These are phyloP conservation scores for Galeopsomyia nigrocyanea DNA, from an alignment of 2,888 invertebrate species.

Conservation along the genomic window DNA sequence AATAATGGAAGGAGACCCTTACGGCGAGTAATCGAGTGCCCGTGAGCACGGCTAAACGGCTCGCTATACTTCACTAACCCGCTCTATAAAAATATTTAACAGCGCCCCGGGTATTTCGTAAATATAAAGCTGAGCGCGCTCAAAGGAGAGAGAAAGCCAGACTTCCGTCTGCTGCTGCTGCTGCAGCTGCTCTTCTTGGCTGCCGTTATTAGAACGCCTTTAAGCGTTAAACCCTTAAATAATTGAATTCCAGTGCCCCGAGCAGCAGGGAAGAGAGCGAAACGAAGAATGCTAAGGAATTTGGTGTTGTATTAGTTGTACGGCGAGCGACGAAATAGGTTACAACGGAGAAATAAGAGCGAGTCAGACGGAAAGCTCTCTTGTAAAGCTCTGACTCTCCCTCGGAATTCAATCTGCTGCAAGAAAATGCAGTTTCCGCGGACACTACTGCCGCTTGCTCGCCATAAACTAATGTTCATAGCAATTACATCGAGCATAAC, in stretches of 20 bases:
- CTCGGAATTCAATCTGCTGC: slow-evolving; percentile 9
- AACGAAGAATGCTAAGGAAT: not conserved
- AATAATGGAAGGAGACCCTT: not conserved
- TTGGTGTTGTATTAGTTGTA: too few relatives aligned
- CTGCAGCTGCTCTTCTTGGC: too few relatives aligned
- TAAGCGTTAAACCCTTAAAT: slow-evolving; percentile 19
- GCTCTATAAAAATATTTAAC: slow-evolving; percentile 13
- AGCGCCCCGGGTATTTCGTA: not conserved
- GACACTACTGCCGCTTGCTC: not conserved
- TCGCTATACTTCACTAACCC: not conserved
- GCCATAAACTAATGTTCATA: slow-evolving; percentile 23
- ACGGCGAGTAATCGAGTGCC: slow-evolving; percentile 5
- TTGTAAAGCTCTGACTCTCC: not conserved
- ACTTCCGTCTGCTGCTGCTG: too few relatives aligned
- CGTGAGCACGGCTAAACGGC: not conserved
- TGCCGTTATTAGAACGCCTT: slow-evolving; percentile 7
- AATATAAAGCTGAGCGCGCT: too few relatives aligned
- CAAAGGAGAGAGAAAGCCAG: too few relatives aligned
- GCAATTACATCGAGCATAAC: slow-evolving; percentile 31
- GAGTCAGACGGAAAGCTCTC: not conserved
- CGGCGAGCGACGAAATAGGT: too few relatives aligned
- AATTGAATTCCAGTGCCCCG: slow-evolving; percentile 22
- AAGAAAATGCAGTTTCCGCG: slow-evolving; percentile 20
- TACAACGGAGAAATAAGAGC: not conserved
- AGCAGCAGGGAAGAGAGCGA: not conserved